phyloP scores from a whole-genome alignment of 2,797 vertebrate genomes.

The Hoplostethus atlanticus region DNA sequence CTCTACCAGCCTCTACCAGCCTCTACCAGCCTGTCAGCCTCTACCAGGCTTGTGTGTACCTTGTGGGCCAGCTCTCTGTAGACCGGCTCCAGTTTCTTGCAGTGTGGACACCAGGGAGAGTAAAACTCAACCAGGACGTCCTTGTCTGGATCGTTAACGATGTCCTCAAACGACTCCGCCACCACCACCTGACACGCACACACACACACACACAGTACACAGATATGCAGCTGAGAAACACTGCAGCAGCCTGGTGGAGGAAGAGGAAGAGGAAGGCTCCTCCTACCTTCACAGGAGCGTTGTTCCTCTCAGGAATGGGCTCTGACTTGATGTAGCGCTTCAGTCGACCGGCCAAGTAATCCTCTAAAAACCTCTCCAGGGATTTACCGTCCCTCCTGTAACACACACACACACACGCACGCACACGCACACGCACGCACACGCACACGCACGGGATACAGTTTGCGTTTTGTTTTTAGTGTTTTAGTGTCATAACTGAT shows the following conservation, averaged over 20 bases:
- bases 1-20: too few relatives aligned
- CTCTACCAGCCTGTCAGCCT: too few relatives aligned
- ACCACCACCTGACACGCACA: slow-evolving; percentile 77
- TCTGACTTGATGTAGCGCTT: slow-evolving; percentile 85
- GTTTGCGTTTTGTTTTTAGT: too few relatives aligned
- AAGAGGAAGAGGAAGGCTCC: too few relatives aligned
- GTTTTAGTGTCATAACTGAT: too few relatives aligned
- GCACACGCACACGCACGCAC: neutral
- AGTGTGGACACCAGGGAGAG: slow-evolving; percentile 81
- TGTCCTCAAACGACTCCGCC: slow-evolving; percentile 81
- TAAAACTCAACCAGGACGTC: slow-evolving; percentile 85
- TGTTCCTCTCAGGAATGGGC: slow-evolving; percentile 80
- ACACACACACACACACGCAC: slow-evolving; percentile 20
- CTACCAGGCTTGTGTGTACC: slow-evolving; percentile 50
- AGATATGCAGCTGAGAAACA: neutral
- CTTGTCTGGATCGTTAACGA: slow-evolving; percentile 77
- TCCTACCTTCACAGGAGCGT: slow-evolving; percentile 79
- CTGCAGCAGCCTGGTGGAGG: too few relatives aligned
- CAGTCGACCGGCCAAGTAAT: slow-evolving; percentile 82
- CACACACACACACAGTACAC: neutral
- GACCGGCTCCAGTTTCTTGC: slow-evolving; percentile 82
- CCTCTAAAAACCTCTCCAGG: slow-evolving; percentile 79
- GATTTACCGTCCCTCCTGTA: slow-evolving; percentile 81
- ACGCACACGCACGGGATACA: neutral
- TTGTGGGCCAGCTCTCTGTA: slow-evolving; percentile 79